Evolutionary conservation across 2,797 vertebrate species (phyloP), one percentile per base, ranked within the genome.

Genomic region (Hephaestus fuliginosus): DNA sequence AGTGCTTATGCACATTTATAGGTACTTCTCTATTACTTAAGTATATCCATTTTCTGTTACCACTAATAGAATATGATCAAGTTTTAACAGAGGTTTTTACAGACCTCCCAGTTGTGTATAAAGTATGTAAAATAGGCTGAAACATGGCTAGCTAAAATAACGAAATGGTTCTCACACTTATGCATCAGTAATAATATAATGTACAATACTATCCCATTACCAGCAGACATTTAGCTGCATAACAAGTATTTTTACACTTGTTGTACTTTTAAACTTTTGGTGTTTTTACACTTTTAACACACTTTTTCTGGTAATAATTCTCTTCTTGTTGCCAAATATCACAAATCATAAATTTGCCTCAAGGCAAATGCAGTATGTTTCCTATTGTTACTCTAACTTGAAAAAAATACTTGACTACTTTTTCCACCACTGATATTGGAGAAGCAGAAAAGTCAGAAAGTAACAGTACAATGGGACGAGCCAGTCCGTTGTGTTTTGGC

Each of bases 341-440:
- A 39, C 36, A 7, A 39, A 39, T 39, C 36, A 39, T 9, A 8
- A 39, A 39, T 39, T 8, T 39, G 36, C 36, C 36, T 39, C 36
- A 39, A 39, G 6, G 36, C 15, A 46, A 60, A 60, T 53, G 48
- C 30, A 51, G 58, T 43, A 4, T 64, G 36, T 57, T 77, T 63
- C 46, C 18, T 36, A 39, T 20, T 15, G 7, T 6, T 28, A 17
- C 11, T 43, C 52, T 67, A 6, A 43, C 14, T 53, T 22, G 8
- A 44, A 36, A 4, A n/a, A 51, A 36, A 57, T 0, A 58, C 36
- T 13, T 57, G n/a, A 74, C 6, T 30, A 13, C 5, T 28, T 74
- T 17, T 20, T 56, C 22, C 66, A 55, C 18, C 7, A 0, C 18
- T n/a, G n/a, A 62, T 18, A 22, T 44, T 33, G 30, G 39, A 60